phyloP scores from a whole-genome alignment of 92 coral and sea anemone species.

The Desmophyllum pertusum region DNA sequence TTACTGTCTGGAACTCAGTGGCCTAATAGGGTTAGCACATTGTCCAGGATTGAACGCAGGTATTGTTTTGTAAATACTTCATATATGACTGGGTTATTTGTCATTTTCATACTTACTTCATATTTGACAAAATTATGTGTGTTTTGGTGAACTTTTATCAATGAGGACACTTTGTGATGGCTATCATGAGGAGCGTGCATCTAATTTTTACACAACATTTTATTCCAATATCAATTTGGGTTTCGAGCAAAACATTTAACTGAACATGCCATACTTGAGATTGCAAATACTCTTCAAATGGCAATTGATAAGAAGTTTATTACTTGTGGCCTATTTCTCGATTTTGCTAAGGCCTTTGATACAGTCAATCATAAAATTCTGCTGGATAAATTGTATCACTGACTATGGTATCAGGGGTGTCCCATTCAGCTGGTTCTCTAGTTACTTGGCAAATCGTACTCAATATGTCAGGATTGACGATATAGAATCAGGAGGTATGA shows the following conservation, averaged over 20 bases:
- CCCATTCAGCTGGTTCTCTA: conserved; percentile 56
- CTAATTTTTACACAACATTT: too few species aligned
- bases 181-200: too few species aligned
- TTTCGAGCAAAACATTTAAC: conserved; percentile 57
- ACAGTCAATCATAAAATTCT: conserved; percentile 59
- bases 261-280: conserved; percentile 54
- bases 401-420: conserved; percentile 64
- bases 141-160: too few species aligned
- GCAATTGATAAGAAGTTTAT: conserved; percentile 57
- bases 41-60: too few species aligned
- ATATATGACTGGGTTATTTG: too few species aligned
- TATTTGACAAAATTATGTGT: too few species aligned
- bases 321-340: conserved; percentile 68
- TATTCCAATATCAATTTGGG: conserved; percentile 62
- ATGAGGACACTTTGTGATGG: too few species aligned
- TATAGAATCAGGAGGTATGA: conserved; percentile 17
- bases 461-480: conserved; percentile 25
- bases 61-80: too few species aligned
- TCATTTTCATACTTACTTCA: too few species aligned
- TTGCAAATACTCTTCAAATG: conserved; percentile 45
- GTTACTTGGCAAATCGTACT: conserved; percentile 40
- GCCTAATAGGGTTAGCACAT: too few species aligned
- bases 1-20: too few species aligned
- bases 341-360: conserved; percentile 70
- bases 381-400: conserved; percentile 39